Percentiles rank a stretch among this genome's conserved stretches.
Evolutionary conservation across 2,888 invertebrate species (phyloP).

Genomic region (Zaprionus obscuricornis): DNA sequence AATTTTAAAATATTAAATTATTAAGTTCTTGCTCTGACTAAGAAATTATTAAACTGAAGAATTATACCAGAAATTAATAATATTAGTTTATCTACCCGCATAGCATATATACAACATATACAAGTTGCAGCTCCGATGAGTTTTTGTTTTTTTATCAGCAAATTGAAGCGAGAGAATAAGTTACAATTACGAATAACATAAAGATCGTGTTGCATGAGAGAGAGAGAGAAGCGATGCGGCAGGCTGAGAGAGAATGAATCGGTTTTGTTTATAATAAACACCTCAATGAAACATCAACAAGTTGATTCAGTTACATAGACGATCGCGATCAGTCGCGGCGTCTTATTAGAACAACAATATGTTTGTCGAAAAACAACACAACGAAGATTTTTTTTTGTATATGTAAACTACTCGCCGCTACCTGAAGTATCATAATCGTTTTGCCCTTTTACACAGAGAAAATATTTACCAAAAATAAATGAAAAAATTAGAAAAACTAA

Average conservation of each 20-base stretch:
- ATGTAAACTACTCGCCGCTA: slow-evolving; percentile 22
- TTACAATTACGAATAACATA: no score
- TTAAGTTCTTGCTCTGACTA: no score
- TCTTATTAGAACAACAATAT: slow-evolving; percentile 56
- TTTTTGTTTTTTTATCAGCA: no score
- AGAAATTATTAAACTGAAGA: no score
- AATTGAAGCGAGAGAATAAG: no score
- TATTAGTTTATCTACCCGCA: no score
- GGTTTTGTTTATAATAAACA: slow-evolving; percentile 68
- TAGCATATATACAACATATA: no score
- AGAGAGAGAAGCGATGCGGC: not conserved
- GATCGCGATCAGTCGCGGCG: slow-evolving; percentile 8
- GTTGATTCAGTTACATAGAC: slow-evolving; percentile 58
- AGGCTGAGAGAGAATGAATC: no score
- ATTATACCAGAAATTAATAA: no score
- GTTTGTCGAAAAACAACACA: not conserved
- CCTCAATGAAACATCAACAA: slow-evolving; percentile 59
- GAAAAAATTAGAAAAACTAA: slow-evolving; percentile 2
- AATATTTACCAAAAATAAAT: slow-evolving; percentile 31
- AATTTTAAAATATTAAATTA: no score
- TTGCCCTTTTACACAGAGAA: not conserved
- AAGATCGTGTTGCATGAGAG: slow-evolving; percentile 6
- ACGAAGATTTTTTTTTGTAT: slow-evolving; percentile 24
- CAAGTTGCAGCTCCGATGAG: no score
- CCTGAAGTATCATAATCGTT: slow-evolving; percentile 27